Conservation (phyloP, 2,797 vertebrate species). For the Sebastes diploproa region DNA sequence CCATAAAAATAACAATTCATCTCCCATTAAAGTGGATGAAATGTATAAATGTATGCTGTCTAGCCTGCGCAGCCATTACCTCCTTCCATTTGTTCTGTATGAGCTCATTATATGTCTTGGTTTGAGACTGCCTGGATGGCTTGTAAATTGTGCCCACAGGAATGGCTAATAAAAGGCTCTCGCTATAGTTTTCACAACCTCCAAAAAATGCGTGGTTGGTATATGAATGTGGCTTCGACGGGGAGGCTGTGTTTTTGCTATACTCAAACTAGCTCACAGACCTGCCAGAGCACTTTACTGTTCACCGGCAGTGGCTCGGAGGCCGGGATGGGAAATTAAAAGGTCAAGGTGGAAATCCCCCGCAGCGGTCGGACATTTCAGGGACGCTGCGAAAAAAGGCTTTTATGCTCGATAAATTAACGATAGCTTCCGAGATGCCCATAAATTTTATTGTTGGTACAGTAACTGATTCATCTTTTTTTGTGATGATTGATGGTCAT, state of each 20-base stretch:
- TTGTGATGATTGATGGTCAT: conserved; percentile 22
- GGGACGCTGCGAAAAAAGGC: neutral
- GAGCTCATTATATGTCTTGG: conserved; percentile 66
- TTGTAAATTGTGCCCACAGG: conserved; percentile 63
- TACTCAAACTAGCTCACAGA: conserved; percentile 18
- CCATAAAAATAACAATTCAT: conserved; percentile 65
- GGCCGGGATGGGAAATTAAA: conserved; percentile 21
- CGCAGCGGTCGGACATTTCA: conserved; percentile 8
- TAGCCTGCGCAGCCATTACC: conserved; percentile 32
- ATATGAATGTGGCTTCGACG: conserved; percentile 22
- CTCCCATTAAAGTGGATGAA: conserved; percentile 53
- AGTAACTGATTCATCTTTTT: neutral
- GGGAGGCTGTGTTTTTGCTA: neutral
- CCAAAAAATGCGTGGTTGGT: conserved; percentile 6
- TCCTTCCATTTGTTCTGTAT: conserved; percentile 53
- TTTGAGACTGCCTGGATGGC: conserved; percentile 45
- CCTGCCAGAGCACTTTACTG: conserved; percentile 10
- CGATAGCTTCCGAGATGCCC: conserved; percentile 3
- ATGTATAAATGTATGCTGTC: conserved; percentile 42
- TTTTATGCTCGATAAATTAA: conserved; percentile 16
- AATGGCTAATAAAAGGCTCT: conserved; percentile 61
- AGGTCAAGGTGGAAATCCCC: conserved; percentile 45
- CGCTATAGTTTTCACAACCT: conserved; percentile 35
- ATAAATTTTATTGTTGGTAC: conserved; percentile 1
- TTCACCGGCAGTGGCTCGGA: conserved; percentile 6